Base-by-base conservation (phyloP, 2,113 vertebrate species). In the Piaya cayana region DNA sequence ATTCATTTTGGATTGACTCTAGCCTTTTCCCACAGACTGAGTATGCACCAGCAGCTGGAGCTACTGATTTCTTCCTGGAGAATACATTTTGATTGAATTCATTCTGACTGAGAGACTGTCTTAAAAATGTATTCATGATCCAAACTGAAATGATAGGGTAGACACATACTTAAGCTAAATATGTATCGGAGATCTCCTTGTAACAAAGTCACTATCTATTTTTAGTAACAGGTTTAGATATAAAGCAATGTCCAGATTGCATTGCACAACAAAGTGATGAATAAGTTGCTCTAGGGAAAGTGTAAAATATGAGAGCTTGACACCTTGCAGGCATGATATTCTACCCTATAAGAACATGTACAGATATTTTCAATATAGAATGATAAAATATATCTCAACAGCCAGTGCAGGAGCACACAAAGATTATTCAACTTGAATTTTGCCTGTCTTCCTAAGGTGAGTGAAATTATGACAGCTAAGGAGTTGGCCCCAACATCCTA, bases 141-240 rank as follows among this genome's bases (percentile, higher is more conserved):
- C 50, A 43, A 75, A 80, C 9, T 59, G 37, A 83, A 81, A 60
- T 60, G 34, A 37, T 23, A 70, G 23, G 26, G 22, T 42, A 47
- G 67, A 36, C 21, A 32, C 32, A 26, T 29, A 43, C 21, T 32
- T 59, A 49, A n/a, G 29, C 16, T 45, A 82, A 34, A 14, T n/a
- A 68, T 75, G 4, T 42, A 36, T 29, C 1, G 8, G 29, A 70
- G 15, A 58, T 29, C 21, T 39, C 18, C 19, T 39, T 0, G 0
- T 70, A 60, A 56, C 17, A 62, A 45, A 67, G 27, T 15, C 20
- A 34, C 5, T 17, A n/a, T 15, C 32, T 62, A 39, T 37, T 70
- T 85, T 34, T 52, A 42, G 26, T 55, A 50, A 30, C 25, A 37
- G 27, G 18, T 8, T 65, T 37, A 37, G 30, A 20, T 43, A 30